Evolutionary conservation across 2,888 invertebrate species (phyloP), one percentile per base, ranked within the genome.

Genomic region (Dione juno): DNA sequence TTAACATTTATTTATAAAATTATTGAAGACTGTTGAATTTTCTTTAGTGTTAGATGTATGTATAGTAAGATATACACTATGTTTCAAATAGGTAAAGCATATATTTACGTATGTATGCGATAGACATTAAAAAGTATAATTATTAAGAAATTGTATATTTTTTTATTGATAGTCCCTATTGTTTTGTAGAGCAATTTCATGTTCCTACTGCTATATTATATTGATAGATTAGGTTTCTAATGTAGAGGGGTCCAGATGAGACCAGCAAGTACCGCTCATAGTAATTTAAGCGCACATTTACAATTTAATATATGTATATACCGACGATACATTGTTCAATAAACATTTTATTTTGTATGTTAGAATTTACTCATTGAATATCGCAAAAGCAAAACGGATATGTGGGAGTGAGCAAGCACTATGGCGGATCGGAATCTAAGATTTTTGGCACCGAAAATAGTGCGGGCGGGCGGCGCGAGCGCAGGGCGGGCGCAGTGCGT

Each of bases 371-470:
- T 70, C 53, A 54, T 53, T 69, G 67, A 68, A 64, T 59, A 57
- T 57, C 54, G 67, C 66, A 35, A 65, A 70, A 76, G 77, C 53
- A 61, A 76, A 63, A 35, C 58, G 69, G 68, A 74, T 77, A 67
- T 82, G 89, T 84, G 87, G 76, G 89, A 89, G 86, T 82, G 90
- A 77, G 81, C 79, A 78, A 76, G 74, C 70, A 74, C 77, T 83
- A 84, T 83, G 85, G 82, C 81, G 83, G 87, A 86, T 88, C 79
- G 87, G 87, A 90, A 90, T 91, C 88, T 87, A 88, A 90, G 87
- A 89, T 91, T 92, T 91, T 92, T 92, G 92, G 90, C 92, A 90
- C 92, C 92, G 87, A 92, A 93, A 93, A 93, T 92, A 92, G 92
- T 88, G 89, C 88, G 89, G 88, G 88, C 86, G 87, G 84, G 87